phyloP scores from a whole-genome alignment of 2,888 invertebrate genomes.

The Himalopsyche tibetana region DNA sequence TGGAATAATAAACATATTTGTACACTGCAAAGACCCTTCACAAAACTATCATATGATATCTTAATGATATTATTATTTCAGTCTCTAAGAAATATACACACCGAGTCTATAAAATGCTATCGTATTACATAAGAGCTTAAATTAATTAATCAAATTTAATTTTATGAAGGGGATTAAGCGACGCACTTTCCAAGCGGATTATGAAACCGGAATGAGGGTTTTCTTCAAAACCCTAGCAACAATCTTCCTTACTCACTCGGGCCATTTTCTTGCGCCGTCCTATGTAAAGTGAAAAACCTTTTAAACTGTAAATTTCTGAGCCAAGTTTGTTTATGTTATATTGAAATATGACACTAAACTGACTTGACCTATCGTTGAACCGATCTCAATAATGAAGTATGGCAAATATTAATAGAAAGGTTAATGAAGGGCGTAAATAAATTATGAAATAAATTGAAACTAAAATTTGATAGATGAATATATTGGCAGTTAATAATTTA shows the following conservation, averaged over 20 bases:
- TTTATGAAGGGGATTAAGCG: slow-evolving; percentile 62
- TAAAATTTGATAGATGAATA: too few species aligned
- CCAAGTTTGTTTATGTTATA: too few species aligned
- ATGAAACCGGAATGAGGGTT: slow-evolving; percentile 51
- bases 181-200: slow-evolving; percentile 58
- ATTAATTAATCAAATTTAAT: slow-evolving; percentile 66
- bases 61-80: background rate
- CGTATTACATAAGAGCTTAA: slow-evolving; percentile 62
- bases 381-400: too few species aligned
- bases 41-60: background rate
- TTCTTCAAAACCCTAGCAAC: slow-evolving; percentile 15
- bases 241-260: background rate
- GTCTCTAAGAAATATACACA: slow-evolving; percentile 29
- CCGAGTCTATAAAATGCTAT: slow-evolving; percentile 56
- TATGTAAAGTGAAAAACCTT: too few species aligned
- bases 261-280: background rate
- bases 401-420: too few species aligned
- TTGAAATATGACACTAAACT: too few species aligned
- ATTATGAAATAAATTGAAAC: too few species aligned
- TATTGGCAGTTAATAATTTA: too few species aligned
- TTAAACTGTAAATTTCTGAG: too few species aligned
- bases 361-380: too few species aligned
- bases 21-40: background rate
- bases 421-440: too few species aligned
- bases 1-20: too few species aligned